Percentiles rank a stretch among this genome's conserved stretches.
Evolutionary conservation across 2,797 vertebrate species (phyloP).

Genomic region (Hirundo rustica): DNA sequence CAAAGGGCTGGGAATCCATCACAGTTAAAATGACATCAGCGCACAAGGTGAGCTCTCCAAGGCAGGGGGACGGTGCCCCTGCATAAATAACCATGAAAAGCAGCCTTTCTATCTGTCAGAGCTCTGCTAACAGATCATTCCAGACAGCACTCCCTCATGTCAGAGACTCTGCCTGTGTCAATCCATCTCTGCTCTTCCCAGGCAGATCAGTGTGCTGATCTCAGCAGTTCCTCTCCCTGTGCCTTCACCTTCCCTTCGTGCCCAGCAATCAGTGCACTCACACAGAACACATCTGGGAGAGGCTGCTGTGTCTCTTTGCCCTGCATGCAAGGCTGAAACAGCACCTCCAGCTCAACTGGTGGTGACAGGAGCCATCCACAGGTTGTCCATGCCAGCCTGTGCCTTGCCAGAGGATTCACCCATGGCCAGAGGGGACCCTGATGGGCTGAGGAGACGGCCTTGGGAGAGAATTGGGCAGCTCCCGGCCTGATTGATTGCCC

Average conservation of each 20-base stretch:
- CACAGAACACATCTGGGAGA: neutral
- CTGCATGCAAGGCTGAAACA: neutral
- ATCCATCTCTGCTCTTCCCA: neutral
- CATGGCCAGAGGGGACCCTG: neutral
- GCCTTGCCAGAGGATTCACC: neutral
- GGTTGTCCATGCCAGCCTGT: too few species aligned
- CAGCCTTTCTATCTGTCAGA: neutral
- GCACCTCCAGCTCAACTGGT: neutral
- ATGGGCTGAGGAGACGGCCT: neutral
- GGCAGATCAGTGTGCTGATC: neutral
- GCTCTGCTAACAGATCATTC: neutral
- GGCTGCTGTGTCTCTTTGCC: neutral
- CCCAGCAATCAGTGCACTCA: neutral
- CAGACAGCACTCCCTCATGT: neutral
- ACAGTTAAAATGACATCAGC: neutral
- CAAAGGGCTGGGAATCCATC: neutral
- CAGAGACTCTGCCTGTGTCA: neutral
- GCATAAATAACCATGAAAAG: neutral
- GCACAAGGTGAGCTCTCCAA: neutral
- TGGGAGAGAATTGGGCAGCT: neutral
- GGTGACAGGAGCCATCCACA: neutral
- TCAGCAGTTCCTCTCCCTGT: neutral
- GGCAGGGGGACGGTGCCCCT: neutral
- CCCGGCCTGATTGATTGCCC: neutral
- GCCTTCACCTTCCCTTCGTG: neutral